phyloP scores from a whole-genome alignment of 2,888 invertebrate genomes.

The Calliphora vomitoria region DNA sequence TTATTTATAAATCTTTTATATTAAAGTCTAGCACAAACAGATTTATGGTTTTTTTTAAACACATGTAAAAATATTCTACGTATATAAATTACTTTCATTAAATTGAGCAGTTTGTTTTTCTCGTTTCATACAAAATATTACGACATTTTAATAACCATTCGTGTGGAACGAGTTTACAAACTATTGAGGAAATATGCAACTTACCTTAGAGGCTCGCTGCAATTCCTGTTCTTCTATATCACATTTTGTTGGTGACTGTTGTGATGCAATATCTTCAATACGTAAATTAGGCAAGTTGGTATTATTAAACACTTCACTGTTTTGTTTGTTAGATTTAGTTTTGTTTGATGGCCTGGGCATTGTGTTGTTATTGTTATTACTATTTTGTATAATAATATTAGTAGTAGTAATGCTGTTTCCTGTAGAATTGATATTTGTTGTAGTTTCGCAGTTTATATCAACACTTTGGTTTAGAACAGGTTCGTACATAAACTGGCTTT shows the following conservation, averaged over 20 bases:
- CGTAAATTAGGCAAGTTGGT: slow-evolving; percentile 85
- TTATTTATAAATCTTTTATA: too few relatives aligned
- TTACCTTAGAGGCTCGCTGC: slow-evolving; percentile 86
- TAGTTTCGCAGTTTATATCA: slow-evolving; percentile 42
- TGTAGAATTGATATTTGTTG: neutral
- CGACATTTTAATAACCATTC: neutral
- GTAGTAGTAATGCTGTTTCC: slow-evolving; percentile 19
- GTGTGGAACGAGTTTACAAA: slow-evolving; percentile 3
- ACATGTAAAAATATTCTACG: too few relatives aligned
- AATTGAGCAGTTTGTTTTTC: neutral
- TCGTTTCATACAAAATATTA: neutral
- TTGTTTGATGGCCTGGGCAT: slow-evolving; percentile 65
- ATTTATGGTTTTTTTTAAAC: too few relatives aligned
- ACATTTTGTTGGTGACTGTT: slow-evolving; percentile 79
- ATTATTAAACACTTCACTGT: slow-evolving; percentile 77
- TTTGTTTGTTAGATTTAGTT: slow-evolving; percentile 53
- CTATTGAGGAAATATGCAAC: slow-evolving; percentile 9
- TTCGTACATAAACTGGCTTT: slow-evolving; percentile 37
- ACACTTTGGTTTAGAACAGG: slow-evolving; percentile 40
- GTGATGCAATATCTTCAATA: slow-evolving; percentile 85
- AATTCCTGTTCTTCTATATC: slow-evolving; percentile 87
- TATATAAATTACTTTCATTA: too few relatives aligned
- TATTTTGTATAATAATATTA: slow-evolving; percentile 40
- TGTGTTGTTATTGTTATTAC: slow-evolving; percentile 57
- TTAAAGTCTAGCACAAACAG: too few relatives aligned